Evolutionary conservation across 2,888 invertebrate genomes (phyloP), one percentile per base, ranked within the genome.

Genomic region (Terebella lapidaria): DNA sequence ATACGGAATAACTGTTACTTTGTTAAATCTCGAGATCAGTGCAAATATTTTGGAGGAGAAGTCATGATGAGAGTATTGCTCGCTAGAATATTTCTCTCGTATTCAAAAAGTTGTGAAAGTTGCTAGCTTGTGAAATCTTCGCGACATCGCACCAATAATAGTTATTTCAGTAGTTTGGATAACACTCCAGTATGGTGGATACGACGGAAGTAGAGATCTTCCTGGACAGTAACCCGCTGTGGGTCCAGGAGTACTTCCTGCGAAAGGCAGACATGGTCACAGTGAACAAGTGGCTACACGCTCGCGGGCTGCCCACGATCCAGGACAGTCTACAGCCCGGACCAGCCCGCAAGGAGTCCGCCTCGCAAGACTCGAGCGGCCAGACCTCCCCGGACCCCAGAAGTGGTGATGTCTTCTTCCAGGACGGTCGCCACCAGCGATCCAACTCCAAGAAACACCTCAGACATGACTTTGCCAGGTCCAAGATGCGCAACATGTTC

Each of bases 381-480:
- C 49, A 26, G 26, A 57, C 57, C 2, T 65, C 60, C 10, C 64
- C 66, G 15, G 35, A 2, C 51, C 35, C 20, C 15, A n/a, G 56
- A 30, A 60, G 64, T 49, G 67, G 59, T 1, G 73, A 72, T 20
- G 57, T 62, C 2, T 72, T 74, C 66, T 74, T 73, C 62, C 20
- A 29, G 18, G 45, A 42, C 1, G 56, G 65, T 5, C 52, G 61
- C 27, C 76, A 74, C 60, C 63, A 67, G 30, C 68, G 83, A 51
- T 71, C 74, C 55, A 82, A 81, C 71, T 83, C 83, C 4, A 83
- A 82, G 67, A 78, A 82, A 59, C 80, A 82, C 63, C 75, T 84
- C 1, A 72, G 84, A 1, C 83, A 83, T 59, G 83, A 83, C 68
- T 84, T 82, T 68, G 84, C 84, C 18, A 73, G 81, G 51, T 79